Evolutionary conservation across 2,797 vertebrate genomes (phyloP).

Genomic region (Psittacula derbiana): DNA sequence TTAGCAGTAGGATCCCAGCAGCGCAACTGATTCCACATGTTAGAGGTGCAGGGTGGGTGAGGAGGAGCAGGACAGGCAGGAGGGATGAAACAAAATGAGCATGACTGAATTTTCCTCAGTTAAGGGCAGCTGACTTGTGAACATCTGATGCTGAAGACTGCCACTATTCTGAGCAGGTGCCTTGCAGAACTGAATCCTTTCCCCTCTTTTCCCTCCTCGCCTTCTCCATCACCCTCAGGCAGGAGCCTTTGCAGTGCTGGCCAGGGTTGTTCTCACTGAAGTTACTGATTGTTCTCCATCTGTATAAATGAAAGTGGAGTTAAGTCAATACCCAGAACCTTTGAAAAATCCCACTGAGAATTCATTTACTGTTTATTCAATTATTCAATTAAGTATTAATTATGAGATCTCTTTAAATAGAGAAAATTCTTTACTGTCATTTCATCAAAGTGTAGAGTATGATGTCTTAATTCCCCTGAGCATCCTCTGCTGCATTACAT

Average conservation of each 20-base stretch:
- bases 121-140: neutral
- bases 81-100: neutral
- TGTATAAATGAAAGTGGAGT: neutral
- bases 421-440: neutral
- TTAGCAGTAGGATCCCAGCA: neutral
- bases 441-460: neutral
- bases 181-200: neutral
- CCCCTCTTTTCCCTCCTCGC: neutral
- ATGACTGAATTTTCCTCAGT: neutral
- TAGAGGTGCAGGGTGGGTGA: neutral
- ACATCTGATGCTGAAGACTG: neutral
- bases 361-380: neutral
- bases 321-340: neutral
- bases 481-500: neutral
- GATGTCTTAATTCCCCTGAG: neutral
- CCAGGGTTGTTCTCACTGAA: neutral
- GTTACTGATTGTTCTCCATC: neutral
- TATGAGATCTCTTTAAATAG: neutral
- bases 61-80: neutral
- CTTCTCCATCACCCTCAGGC: neutral
- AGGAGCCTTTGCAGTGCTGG: neutral
- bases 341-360: neutral
- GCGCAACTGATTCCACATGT: rapidly evolving
- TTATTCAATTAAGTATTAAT: neutral
- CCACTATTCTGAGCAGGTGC: neutral